phyloP scores from a whole-genome alignment of 2,113 vertebrate genomes.

The Proteles cristata region DNA sequence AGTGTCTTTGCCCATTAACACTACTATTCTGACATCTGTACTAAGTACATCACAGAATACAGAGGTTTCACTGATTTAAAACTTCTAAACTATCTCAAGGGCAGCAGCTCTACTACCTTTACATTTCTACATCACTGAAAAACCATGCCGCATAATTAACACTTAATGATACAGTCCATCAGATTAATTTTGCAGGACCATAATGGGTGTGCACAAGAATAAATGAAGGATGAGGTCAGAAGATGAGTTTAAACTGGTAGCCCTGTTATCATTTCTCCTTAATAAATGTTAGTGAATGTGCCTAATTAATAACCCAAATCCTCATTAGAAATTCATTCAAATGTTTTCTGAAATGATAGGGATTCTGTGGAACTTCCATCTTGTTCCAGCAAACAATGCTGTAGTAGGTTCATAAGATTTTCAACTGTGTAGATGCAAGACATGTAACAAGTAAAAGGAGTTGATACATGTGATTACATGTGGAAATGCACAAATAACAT shows the following conservation, averaged over 20 bases:
- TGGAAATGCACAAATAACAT: neutral
- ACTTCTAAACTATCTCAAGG: constrained; percentile 47
- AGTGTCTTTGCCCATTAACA: neutral
- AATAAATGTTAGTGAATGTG: constrained; percentile 47
- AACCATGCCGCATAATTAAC: constrained; percentile 49
- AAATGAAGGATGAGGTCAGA: constrained; percentile 62
- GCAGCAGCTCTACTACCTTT: neutral
- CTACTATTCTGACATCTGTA: neutral
- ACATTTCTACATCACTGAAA: constrained; percentile 32
- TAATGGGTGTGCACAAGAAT: neutral
- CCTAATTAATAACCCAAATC: constrained; percentile 57
- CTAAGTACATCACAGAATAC: neutral
- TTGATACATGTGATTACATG: neutral
- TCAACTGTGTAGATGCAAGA: neutral
- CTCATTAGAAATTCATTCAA: constrained; percentile 47
- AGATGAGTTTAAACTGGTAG: constrained; percentile 54
- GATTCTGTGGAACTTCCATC: constrained; percentile 29
- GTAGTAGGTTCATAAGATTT: neutral
- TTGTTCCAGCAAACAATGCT: neutral
- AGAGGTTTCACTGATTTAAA: neutral
- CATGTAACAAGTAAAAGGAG: neutral
- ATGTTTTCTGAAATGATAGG: neutral
- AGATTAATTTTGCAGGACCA: constrained; percentile 48
- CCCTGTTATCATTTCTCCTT: constrained; percentile 35
- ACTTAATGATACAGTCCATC: constrained; percentile 57